These are phyloP conservation scores for Episyrphus balteatus DNA, from an alignment of 1,140 invertebrate genomes.

Conservation along the genomic window DNA sequence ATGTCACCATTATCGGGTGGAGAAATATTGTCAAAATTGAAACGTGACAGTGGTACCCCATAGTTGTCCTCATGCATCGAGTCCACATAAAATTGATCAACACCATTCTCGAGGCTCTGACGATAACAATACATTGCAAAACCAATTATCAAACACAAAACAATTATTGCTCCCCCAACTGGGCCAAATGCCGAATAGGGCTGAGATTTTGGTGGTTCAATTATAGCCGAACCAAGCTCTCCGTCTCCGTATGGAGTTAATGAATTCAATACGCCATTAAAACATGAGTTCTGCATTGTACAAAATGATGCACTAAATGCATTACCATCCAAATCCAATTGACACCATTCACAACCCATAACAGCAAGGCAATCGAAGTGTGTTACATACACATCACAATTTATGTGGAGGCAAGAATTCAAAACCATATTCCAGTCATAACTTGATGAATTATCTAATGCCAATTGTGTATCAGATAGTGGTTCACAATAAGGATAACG, in stretches of 20 bases:
- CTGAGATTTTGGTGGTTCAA: constrained; percentile 37
- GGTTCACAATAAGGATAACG: constrained; percentile 30
- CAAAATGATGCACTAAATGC: constrained; percentile 64
- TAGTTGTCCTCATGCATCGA: constrained; percentile 40
- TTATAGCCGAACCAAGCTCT: constrained; percentile 38
- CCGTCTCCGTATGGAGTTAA: constrained; percentile 67
- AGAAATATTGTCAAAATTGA: constrained; percentile 33
- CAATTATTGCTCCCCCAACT: constrained; percentile 49
- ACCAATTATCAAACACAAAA: constrained; percentile 47
- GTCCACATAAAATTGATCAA: constrained; percentile 40
- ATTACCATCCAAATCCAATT: constrained; percentile 61
- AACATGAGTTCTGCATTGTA: constrained; percentile 65
- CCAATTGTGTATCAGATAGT: constrained; percentile 28
- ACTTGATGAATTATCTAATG: constrained; percentile 14
- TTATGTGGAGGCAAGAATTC: constrained; percentile 53
- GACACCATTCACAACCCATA: constrained; percentile 86
- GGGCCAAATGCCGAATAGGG: constrained; percentile 51
- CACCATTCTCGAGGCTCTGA: constrained; percentile 46
- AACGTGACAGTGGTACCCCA: constrained; percentile 29
- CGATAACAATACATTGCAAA: constrained; percentile 54
- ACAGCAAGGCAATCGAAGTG: constrained; percentile 72
- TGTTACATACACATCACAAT: constrained; percentile 64
- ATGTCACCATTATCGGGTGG: constrained; percentile 25
- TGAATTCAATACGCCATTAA: constrained; percentile 68
- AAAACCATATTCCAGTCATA: constrained; percentile 12